A percentile compares a stretch with the other conserved stretches of the same genome.
Conservation (phyloP, 2,113 vertebrate genomes). For the Elachura formosa region DNA sequence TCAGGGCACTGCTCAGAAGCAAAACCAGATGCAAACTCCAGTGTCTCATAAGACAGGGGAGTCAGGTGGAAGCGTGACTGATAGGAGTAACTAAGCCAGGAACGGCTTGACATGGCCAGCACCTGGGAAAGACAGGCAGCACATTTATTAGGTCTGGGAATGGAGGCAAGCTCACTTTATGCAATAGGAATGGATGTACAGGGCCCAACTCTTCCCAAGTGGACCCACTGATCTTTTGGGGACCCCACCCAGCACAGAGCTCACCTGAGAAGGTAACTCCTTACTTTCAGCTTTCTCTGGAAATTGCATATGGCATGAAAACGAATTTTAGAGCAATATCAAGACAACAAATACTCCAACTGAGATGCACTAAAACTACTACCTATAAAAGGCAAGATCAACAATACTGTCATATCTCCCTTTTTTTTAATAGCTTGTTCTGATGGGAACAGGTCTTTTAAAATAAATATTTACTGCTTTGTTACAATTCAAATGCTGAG, state of each 20-base stretch:
- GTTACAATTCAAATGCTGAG: neutral
- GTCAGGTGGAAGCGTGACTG: slow-evolving; percentile 97
- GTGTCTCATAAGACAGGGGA: slow-evolving; percentile 91
- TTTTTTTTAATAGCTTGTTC: neutral
- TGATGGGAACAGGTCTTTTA: neutral
- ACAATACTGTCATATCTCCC: neutral
- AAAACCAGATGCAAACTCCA: slow-evolving; percentile 96
- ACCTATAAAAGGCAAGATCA: neutral
- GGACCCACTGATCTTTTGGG: neutral
- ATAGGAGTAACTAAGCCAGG: slow-evolving; percentile 97
- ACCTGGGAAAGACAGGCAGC: slow-evolving; percentile 73
- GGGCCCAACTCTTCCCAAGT: rapidly evolving
- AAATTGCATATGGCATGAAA: rapidly evolving
- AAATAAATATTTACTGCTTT: neutral
- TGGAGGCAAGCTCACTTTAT: neutral
- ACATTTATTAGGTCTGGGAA: neutral
- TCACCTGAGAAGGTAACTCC: neutral
- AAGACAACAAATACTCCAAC: neutral
- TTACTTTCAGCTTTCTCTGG: neutral
- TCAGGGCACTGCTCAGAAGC: slow-evolving; percentile 97
- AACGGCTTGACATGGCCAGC: slow-evolving; percentile 97
- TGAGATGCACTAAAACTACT: neutral
- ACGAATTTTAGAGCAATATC: neutral
- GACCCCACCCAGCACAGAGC: neutral
- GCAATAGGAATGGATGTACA: rapidly evolving